Evolutionary conservation across 1,140 invertebrate species (phyloP), one percentile per base, ranked within the genome.

Genomic region (Drosophila arizonae): DNA sequence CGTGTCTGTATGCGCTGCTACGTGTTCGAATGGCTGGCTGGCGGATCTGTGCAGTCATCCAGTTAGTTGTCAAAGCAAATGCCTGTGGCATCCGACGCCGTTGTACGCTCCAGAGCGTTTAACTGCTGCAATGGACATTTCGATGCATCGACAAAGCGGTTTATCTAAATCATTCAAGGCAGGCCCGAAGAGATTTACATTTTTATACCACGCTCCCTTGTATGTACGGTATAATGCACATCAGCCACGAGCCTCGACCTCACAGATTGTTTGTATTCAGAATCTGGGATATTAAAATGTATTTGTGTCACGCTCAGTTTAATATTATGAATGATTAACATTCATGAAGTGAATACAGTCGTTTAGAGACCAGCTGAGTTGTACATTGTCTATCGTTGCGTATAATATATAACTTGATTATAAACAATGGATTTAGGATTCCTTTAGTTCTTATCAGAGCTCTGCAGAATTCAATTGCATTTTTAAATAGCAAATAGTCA

Each of bases 11-110:
- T 54, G 4, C 24, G 10, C 56, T 8, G 56, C 4, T 24, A 9
- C 43, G 55, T 77, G 57, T 72, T 54, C 30, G 9, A 9, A 46
- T 17, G 48, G 33, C 61, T 61, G 51, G 63, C 17, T 8, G 8
- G 11, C 24, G n/a, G 52, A 43, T 61, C 15, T 52, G 28, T 26
- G 36, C 11, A 43, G 21, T 21, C 30, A 50, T 62, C 30, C 76
- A 62, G 48, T 33, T 48, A 28, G 52, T 50, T 81, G 68, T 77
- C 81, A 76, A 85, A 87, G 82, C 67, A 65, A 78, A 81, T 78
- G 78, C 75, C 74, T 60, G 50, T 63, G 71, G 54, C 66, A 45
- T 48, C 21, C 39, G 68, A 46, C 21, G 21, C 21, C 30, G 50
- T 43, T 68, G 41, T 57, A 61, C 26, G 70, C 70, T 60, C 24